phyloP scores from a whole-genome alignment of 2,797 vertebrate species.

The Malacoctenus gilli region DNA sequence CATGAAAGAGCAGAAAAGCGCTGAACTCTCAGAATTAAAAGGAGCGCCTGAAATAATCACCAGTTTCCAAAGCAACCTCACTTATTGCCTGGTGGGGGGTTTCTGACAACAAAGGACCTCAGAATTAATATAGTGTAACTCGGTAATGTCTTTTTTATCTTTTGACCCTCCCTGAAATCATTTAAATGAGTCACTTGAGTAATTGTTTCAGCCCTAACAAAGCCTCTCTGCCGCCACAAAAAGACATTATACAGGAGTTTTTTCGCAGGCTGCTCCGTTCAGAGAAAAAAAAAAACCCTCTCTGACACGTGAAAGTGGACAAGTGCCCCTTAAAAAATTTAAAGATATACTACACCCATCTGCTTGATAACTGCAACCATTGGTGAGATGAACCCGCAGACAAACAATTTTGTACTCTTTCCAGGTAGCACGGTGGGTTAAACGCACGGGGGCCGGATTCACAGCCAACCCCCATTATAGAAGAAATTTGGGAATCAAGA shows the following conservation, averaged over 20 bases:
- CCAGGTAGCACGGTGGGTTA: constrained; percentile 47
- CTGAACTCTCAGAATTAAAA: too few species aligned
- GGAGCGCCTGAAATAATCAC: not conserved
- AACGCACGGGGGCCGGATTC: constrained; percentile 60
- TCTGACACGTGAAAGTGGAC: constrained; percentile 22
- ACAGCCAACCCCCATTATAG: constrained; percentile 48
- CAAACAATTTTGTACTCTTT: constrained; percentile 28
- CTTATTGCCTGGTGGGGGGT: not conserved
- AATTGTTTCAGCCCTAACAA: constrained; percentile 5
- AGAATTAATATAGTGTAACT: not conserved
- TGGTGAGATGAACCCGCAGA: constrained; percentile 7
- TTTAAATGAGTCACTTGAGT: not conserved
- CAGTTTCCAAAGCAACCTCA: not conserved
- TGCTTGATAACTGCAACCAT: constrained; percentile 10
- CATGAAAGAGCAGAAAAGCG: not conserved
- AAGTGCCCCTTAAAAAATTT: too few species aligned
- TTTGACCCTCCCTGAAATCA: not conserved
- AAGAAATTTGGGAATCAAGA: constrained; percentile 70
- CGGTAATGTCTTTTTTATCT: not conserved
- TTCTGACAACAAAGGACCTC: constrained; percentile 2
- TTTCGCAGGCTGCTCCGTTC: constrained; percentile 1
- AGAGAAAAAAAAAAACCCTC: constrained; percentile 7
- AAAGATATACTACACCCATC: constrained; percentile 13
- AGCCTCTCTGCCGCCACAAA: constrained; percentile 1
- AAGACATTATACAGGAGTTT: constrained; percentile 1